Evolutionary conservation across 2,113 vertebrate species (phyloP).

Genomic region (Oreotrochilus melanogaster): DNA sequence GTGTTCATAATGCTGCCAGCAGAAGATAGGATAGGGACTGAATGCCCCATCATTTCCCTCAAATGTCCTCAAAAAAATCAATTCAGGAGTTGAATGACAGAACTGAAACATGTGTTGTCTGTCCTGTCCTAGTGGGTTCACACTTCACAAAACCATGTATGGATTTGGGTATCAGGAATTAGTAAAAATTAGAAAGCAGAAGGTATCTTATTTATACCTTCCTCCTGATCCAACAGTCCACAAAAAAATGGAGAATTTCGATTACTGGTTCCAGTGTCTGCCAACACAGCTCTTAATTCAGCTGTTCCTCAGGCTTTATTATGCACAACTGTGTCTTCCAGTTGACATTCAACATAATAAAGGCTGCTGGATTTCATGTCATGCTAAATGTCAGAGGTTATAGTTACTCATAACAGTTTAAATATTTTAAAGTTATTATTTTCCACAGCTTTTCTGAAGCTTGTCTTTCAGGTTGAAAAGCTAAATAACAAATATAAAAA

Average conservation of each 20-base stretch:
- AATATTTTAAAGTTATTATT: not conserved
- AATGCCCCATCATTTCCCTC: not conserved
- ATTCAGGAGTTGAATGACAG: not conserved
- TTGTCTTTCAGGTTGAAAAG: not conserved
- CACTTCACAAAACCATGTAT: not conserved
- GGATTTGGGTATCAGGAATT: not conserved
- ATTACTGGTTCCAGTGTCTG: not conserved
- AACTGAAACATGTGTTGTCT: not conserved
- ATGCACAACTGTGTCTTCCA: not conserved
- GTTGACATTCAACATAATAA: not conserved
- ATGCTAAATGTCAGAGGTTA: not conserved
- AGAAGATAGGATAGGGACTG: not conserved
- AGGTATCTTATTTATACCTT: not conserved
- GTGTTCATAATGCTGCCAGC: not conserved
- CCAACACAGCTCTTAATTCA: not conserved
- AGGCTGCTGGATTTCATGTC: not conserved
- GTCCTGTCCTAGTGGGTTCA: fast-evolving
- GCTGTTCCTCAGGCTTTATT: not conserved
- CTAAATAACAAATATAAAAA: not conserved
- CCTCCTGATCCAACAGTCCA: not conserved
- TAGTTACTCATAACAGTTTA: not conserved
- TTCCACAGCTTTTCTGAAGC: not conserved
- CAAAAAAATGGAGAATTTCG: not conserved
- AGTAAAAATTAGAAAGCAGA: not conserved
- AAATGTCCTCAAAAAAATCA: not conserved